Evolutionary conservation across 1,140 invertebrate species (phyloP).

Genomic region (Maconellicoccus hirsutus): DNA sequence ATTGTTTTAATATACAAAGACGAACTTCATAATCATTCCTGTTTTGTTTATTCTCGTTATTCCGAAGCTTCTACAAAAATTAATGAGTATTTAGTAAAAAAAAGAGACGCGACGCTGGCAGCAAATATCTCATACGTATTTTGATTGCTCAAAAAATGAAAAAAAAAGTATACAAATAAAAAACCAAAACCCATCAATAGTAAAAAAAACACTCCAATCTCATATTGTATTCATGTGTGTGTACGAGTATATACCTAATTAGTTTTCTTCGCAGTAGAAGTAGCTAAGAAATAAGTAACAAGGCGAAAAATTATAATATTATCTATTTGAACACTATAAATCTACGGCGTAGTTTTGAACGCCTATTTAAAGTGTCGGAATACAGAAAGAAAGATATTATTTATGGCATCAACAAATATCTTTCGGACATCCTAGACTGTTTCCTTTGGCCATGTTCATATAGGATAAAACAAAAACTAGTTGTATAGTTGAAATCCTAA

Average conservation of each 20-base stretch:
- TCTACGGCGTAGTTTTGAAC: slow-evolving; percentile 3
- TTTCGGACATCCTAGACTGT: slow-evolving; percentile 3
- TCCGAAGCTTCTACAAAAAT: too few relatives aligned
- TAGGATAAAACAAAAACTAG: neutral
- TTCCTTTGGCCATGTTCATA: neutral
- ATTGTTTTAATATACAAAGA: too few relatives aligned
- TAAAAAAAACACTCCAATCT: too few relatives aligned
- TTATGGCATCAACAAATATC: slow-evolving; percentile 3
- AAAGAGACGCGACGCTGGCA: too few relatives aligned
- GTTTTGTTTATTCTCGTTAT: too few relatives aligned
- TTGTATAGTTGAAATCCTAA: neutral
- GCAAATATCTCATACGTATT: too few relatives aligned
- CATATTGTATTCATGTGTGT: too few relatives aligned
- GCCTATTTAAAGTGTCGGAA: slow-evolving; percentile 1
- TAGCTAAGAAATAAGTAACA: neutral
- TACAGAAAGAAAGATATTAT: neutral
- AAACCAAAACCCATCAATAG: too few relatives aligned
- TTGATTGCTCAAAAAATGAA: too few relatives aligned
- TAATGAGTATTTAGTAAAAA: too few relatives aligned
- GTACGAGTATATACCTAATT: neutral
- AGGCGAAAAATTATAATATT: slow-evolving; percentile 5
- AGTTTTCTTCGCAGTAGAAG: neutral
- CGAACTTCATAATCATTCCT: too few relatives aligned
- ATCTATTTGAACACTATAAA: neutral
- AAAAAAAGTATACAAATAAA: too few relatives aligned